These are phyloP conservation scores for Pipistrellus nathusii DNA, from an alignment of 2,797 vertebrate genomes.

Conservation along the genomic window DNA sequence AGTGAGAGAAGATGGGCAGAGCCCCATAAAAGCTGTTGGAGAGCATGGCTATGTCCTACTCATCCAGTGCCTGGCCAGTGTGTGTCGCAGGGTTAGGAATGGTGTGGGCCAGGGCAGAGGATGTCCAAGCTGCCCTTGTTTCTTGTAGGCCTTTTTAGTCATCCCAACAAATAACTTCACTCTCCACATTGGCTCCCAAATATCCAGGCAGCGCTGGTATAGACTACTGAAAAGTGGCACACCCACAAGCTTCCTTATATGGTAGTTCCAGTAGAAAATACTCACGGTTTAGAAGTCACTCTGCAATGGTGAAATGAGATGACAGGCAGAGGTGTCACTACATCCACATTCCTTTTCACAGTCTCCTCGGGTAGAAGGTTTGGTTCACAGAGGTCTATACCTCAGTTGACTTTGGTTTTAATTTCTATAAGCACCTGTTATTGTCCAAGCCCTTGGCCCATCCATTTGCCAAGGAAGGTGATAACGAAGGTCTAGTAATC, in stretches of 20 bases:
- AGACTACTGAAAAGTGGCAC: background rate
- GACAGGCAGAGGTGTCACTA: background rate
- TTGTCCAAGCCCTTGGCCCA: background rate
- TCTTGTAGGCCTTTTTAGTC: background rate
- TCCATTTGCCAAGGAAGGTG: background rate
- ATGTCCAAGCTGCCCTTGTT: background rate
- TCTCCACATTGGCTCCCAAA: background rate
- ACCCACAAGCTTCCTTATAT: background rate
- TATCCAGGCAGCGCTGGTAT: background rate
- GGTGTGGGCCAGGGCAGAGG: accelerated
- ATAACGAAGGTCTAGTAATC: background rate
- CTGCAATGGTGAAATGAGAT: background rate
- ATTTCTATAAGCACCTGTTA: background rate
- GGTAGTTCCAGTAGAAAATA: background rate
- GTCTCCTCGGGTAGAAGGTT: background rate
- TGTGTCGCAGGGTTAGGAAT: background rate
- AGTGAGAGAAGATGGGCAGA: background rate
- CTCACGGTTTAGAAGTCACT: background rate
- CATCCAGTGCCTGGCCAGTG: background rate
- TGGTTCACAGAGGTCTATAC: background rate
- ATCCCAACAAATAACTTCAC: background rate
- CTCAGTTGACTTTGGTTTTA: background rate
- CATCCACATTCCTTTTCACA: background rate
- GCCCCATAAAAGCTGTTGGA: accelerated
- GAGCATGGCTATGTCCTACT: accelerated